Conservation (phyloP, 2,113 vertebrate genomes). For the Leucopternis melanops region DNA sequence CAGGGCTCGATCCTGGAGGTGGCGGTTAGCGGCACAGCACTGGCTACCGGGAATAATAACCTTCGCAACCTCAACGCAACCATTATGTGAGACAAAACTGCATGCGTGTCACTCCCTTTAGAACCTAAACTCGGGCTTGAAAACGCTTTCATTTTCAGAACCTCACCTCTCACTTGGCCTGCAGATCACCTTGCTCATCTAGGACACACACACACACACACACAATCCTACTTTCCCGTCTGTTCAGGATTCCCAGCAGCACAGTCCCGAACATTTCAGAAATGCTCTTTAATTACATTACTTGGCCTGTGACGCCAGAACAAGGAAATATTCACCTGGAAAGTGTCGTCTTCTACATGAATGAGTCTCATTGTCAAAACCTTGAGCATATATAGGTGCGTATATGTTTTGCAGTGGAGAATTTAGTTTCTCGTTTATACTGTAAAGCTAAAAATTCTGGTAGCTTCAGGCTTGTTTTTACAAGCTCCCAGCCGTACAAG, state of each 20-base stretch:
- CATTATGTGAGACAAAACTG: not conserved
- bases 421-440: conserved; percentile 2
- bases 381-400: not conserved
- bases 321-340: conserved; percentile 22
- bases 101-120: not conserved
- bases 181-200: not conserved
- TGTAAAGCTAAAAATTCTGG: conserved; percentile 25
- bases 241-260: not conserved
- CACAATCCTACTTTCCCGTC: not conserved
- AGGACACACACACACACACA: not conserved
- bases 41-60: not conserved
- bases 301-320: not conserved
- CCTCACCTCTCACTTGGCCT: not conserved
- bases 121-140: not conserved
- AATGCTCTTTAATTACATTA: not conserved
- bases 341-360: conserved; percentile 39
- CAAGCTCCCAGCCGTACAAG: conserved; percentile 32
- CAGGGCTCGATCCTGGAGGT: not conserved
- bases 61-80: not conserved
- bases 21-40: not conserved
- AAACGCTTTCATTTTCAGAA: not conserved
- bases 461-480: conserved; percentile 59
- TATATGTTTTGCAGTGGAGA: not conserved
- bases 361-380: conserved; percentile 30
- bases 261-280: not conserved